Conservation (phyloP, 2,888 invertebrate genomes). For the Eilema sororculum region DNA sequence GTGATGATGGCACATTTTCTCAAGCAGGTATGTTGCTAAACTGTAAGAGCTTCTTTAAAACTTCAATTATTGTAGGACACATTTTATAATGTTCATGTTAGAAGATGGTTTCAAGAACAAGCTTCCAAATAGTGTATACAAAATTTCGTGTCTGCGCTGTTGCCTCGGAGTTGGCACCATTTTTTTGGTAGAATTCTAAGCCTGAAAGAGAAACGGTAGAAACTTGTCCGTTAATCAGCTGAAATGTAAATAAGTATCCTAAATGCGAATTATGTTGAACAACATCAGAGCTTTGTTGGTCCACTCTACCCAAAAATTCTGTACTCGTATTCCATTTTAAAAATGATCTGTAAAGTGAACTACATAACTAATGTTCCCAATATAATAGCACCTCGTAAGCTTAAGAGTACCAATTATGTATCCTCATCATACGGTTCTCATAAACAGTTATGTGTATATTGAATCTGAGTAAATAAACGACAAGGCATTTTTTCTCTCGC, state of each 20-base stretch:
- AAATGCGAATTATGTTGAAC: too few species aligned
- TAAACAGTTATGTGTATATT: conserved; percentile 9
- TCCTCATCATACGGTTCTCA: not conserved
- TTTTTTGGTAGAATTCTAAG: not conserved
- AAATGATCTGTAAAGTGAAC: too few species aligned
- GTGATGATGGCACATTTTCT: conserved; percentile 67
- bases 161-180: not conserved
- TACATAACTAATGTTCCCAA: not conserved
- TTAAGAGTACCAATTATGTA: not conserved
- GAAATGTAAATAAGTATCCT: too few species aligned
- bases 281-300: too few species aligned
- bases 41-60: not conserved
- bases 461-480: conserved; percentile 4
- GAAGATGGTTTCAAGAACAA: not conserved
- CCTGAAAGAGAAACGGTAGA: too few species aligned
- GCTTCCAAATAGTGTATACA: not conserved
- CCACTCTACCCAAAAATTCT: too few species aligned
- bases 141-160: not conserved
- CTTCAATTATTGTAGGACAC: not conserved
- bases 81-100: not conserved
- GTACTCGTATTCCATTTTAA: too few species aligned
- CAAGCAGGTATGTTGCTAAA: conserved; percentile 55
- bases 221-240: too few species aligned
- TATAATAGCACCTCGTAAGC: not conserved
- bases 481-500: conserved; percentile 21